Percentiles rank a stretch among this genome's conserved stretches.
Conservation (phyloP, 2,113 vertebrate species). For the Nothocercus nigrocapillus region DNA sequence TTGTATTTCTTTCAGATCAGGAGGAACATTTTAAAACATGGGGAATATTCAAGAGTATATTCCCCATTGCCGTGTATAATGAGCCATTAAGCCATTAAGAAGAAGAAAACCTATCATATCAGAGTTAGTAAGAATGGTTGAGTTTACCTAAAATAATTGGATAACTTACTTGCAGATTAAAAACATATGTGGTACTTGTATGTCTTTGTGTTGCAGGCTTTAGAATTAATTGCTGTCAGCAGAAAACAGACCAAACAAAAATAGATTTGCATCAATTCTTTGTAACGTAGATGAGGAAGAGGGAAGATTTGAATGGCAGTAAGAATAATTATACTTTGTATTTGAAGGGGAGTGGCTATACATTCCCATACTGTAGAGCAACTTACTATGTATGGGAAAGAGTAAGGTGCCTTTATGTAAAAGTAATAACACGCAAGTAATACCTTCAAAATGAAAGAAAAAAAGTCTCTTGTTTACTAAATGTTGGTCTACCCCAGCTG, state of each 20-base stretch:
- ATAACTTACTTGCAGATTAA: slow-evolving; percentile 71
- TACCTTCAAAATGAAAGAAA: slow-evolving; percentile 59
- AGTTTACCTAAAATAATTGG: slow-evolving; percentile 76
- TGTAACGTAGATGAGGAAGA: neutral
- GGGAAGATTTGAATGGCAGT: slow-evolving; percentile 11
- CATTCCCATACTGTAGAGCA: neutral
- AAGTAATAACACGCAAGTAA: slow-evolving; percentile 48
- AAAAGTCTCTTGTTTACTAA: slow-evolving; percentile 9
- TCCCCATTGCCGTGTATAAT: slow-evolving; percentile 17
- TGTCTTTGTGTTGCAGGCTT: slow-evolving; percentile 56
- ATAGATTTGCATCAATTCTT: slow-evolving; percentile 64
- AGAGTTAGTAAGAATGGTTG: slow-evolving; percentile 65
- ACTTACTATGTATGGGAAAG: slow-evolving; percentile 67
- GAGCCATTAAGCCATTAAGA: slow-evolving; percentile 53
- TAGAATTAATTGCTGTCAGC: slow-evolving; percentile 73
- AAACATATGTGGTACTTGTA: slow-evolving; percentile 64
- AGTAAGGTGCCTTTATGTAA: slow-evolving; percentile 45
- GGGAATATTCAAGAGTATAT: slow-evolving; percentile 43
- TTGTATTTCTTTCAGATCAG: slow-evolving; percentile 60
- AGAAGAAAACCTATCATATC: slow-evolving; percentile 55
- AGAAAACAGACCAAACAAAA: slow-evolving; percentile 69
- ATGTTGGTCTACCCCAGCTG: slow-evolving; percentile 54
- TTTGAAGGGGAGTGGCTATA: neutral
- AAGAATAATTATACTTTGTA: slow-evolving; percentile 47
- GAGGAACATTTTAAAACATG: slow-evolving; percentile 9